Percentiles rank a stretch among this genome's conserved stretches.
These are phyloP conservation scores for Sepioteuthis lessoniana DNA, from an alignment of 2,888 invertebrate genomes.

Conservation along the genomic window DNA sequence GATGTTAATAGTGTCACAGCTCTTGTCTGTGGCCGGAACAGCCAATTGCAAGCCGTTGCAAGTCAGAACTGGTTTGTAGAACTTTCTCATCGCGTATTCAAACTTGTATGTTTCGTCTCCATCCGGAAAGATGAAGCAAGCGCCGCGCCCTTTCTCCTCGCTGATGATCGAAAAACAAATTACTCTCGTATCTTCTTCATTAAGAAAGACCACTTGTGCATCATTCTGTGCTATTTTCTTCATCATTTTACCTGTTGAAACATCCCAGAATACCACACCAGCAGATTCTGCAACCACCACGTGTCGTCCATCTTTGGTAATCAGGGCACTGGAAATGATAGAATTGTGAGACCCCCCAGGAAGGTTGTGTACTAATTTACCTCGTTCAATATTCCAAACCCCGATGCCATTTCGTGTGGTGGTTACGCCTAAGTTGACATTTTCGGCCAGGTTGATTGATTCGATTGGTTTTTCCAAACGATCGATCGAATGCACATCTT, in stretches of 20 bases:
- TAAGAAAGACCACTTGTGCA: conserved; percentile 84
- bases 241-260: conserved; percentile 82
- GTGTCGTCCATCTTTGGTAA: conserved; percentile 87
- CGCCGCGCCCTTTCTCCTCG: conserved; percentile 59
- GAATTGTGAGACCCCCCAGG: conserved; percentile 94
- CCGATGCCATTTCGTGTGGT: conserved; percentile 96
- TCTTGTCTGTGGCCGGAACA: conserved; percentile 81
- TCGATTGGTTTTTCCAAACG: conserved; percentile 96
- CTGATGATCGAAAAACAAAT: conserved; percentile 81
- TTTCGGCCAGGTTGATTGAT: conserved; percentile 81
- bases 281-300: conserved; percentile 94
- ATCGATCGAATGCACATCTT: conserved; percentile 86
- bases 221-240: conserved; percentile 89
- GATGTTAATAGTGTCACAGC: conserved; percentile 89
- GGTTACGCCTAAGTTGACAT: conserved; percentile 88
- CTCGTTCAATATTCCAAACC: conserved; percentile 92
- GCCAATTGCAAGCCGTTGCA: conserved; percentile 85
- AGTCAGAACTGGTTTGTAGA: conserved; percentile 86
- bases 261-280: conserved; percentile 92
- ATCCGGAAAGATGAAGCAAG: conserved; percentile 77
- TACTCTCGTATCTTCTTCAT: conserved; percentile 84
- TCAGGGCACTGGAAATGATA: conserved; percentile 92
- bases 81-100: conserved; percentile 86
- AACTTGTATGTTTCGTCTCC: conserved; percentile 86
- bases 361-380: conserved; percentile 87